Evolutionary conservation across 2,113 vertebrate species (phyloP).

Genomic region (Corythornis vintsioides): DNA sequence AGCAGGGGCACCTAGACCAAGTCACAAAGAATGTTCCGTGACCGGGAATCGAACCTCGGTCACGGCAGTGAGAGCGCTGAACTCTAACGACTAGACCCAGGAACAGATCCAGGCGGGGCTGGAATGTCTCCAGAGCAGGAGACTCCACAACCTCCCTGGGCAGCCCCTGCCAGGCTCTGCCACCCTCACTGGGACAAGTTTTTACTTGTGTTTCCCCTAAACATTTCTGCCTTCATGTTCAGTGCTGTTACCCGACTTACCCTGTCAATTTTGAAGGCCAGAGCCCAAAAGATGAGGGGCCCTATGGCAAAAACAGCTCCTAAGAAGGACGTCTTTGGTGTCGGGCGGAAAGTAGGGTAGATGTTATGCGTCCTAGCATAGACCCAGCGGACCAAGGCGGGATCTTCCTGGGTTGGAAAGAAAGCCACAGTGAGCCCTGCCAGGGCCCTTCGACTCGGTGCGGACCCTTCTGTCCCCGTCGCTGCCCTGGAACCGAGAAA

Average conservation of each 20-base stretch:
- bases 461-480: no score
- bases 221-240: accelerated
- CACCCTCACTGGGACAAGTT: no score
- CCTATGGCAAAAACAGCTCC: slow-evolving; percentile 74
- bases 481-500: background rate
- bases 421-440: background rate
- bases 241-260: slow-evolving; percentile 67
- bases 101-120: no score
- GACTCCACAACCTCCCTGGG: no score
- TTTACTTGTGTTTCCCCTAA: no score
- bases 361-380: slow-evolving; percentile 78
- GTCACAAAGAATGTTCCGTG: no score
- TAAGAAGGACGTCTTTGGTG: slow-evolving; percentile 83
- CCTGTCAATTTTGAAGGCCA: slow-evolving; percentile 79
- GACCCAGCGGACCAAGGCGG: slow-evolving; percentile 85
- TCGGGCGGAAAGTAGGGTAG: slow-evolving; percentile 81
- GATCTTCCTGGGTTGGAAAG: slow-evolving; percentile 82
- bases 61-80: no score
- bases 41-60: no score
- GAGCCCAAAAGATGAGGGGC: slow-evolving; percentile 79
- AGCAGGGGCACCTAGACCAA: no score
- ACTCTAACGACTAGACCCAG: no score
- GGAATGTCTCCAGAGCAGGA: no score
- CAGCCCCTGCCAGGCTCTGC: no score
- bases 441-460: accelerated